Evolutionary conservation across 1,140 invertebrate genomes (phyloP).

Genomic region (Ceratoteleas bidentatus): DNA sequence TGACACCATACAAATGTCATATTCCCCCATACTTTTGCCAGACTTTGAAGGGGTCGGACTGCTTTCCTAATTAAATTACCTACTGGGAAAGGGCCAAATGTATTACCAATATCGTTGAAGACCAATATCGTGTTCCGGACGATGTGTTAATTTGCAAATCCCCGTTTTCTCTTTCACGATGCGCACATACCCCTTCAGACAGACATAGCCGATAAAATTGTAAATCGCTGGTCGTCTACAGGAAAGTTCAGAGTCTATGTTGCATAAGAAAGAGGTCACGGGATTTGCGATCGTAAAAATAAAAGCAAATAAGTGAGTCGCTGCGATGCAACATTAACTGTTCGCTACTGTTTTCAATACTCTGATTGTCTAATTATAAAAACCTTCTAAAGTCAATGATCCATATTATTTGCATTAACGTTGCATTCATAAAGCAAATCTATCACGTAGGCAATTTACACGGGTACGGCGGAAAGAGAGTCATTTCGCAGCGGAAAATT

Average conservation of each 20-base stretch:
- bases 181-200: constrained; percentile 51
- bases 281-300: constrained; percentile 61
- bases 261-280: constrained; percentile 70
- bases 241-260: constrained; percentile 73
- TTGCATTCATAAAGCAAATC: neutral
- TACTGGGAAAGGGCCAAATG: no score
- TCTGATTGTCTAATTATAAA: constrained; percentile 61
- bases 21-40: no score
- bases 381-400: constrained; percentile 40
- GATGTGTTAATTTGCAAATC: constrained; percentile 8
- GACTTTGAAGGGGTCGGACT: no score
- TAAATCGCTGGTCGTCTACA: constrained; percentile 60
- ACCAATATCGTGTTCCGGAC: no score
- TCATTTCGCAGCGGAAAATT: no score
- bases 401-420: constrained; percentile 24
- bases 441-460: neutral
- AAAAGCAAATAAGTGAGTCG: constrained; percentile 56
- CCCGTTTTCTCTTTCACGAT: constrained; percentile 48
- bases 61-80: no score
- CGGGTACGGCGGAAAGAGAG: no score
- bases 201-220: constrained; percentile 61
- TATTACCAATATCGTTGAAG: no score
- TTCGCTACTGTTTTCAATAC: constrained; percentile 60
- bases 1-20: no score
- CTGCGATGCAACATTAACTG: constrained; percentile 56